Conservation (phyloP, 2,113 vertebrate genomes). For the Ramphastos sulfuratus region DNA sequence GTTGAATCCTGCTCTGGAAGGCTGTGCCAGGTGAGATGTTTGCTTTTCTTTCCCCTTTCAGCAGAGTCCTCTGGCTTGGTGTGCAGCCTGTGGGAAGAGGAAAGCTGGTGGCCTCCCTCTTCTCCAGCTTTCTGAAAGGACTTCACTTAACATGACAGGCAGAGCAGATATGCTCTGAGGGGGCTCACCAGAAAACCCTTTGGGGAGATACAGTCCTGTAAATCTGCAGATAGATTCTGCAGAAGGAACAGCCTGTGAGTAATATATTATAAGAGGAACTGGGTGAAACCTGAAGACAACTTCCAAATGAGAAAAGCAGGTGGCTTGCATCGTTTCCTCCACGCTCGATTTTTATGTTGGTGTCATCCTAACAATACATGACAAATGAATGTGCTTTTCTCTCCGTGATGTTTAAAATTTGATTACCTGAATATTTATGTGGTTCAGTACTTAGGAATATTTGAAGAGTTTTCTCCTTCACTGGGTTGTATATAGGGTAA, state of each 20-base stretch:
- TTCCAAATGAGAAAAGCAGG: not conserved
- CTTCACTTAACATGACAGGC: fast-evolving
- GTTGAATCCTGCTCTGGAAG: not conserved
- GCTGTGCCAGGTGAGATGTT: constrained; percentile 6
- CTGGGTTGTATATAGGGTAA: not conserved
- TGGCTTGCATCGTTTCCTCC: not conserved
- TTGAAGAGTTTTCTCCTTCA: not conserved
- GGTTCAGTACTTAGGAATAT: not conserved
- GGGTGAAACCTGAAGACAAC: not conserved
- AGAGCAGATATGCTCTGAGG: not conserved
- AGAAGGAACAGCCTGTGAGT: not conserved
- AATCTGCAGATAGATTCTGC: not conserved
- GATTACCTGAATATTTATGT: constrained; percentile 10
- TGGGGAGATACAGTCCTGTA: not conserved
- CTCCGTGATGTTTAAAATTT: not conserved
- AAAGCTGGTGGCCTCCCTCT: not conserved
- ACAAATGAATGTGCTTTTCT: not conserved
- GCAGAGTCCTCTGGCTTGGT: not conserved
- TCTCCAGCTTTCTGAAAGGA: not conserved
- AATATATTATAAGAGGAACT: not conserved
- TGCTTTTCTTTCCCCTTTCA: constrained; percentile 5
- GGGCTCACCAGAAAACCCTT: not conserved
- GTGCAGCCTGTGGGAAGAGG: not conserved
- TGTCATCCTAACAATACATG: not conserved
- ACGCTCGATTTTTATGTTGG: not conserved